Conservation (phyloP, 2,888 invertebrate genomes). For the Disparrhopalites patrizii region DNA sequence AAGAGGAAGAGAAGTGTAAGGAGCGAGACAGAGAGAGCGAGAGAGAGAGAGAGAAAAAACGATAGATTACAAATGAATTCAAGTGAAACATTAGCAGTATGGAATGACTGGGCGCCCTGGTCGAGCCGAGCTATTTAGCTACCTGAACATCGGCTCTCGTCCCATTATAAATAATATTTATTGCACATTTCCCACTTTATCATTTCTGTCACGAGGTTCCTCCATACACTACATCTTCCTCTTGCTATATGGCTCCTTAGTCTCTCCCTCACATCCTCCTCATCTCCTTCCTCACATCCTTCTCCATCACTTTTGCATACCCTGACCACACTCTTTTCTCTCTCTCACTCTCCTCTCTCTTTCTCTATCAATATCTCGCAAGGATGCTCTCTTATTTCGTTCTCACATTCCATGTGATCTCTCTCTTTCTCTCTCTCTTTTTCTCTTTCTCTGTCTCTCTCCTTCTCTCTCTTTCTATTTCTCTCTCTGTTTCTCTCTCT, state of each 20-base stretch:
- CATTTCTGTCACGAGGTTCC: slow-evolving; percentile 31
- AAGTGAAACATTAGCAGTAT: slow-evolving; percentile 33
- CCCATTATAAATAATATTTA: slow-evolving; percentile 36
- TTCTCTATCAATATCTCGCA: background rate
- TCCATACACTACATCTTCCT: too few species aligned
- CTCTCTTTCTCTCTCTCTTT: background rate
- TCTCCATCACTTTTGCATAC: too few species aligned
- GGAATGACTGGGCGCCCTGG: slow-evolving; percentile 26
- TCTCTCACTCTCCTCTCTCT: background rate
- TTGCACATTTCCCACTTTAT: slow-evolving; percentile 34
- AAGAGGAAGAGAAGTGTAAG: background rate
- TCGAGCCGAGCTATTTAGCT: slow-evolving; percentile 34
- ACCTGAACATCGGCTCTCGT: slow-evolving; percentile 32
- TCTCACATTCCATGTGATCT: background rate
- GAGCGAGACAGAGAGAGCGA: background rate
- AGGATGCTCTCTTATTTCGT: background rate
- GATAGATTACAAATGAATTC: slow-evolving; percentile 35
- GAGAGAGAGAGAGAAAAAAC: slow-evolving; percentile 7
- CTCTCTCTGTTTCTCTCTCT: too few species aligned
- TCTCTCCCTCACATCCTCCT: background rate
- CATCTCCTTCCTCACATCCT: too few species aligned
- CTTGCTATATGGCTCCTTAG: background rate
- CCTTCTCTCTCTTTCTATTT: too few species aligned
- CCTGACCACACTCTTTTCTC: background rate
- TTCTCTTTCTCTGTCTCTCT: background rate